These are phyloP conservation scores for Cinara cedri DNA, from an alignment of 2,888 invertebrate species.

Conservation along the genomic window DNA sequence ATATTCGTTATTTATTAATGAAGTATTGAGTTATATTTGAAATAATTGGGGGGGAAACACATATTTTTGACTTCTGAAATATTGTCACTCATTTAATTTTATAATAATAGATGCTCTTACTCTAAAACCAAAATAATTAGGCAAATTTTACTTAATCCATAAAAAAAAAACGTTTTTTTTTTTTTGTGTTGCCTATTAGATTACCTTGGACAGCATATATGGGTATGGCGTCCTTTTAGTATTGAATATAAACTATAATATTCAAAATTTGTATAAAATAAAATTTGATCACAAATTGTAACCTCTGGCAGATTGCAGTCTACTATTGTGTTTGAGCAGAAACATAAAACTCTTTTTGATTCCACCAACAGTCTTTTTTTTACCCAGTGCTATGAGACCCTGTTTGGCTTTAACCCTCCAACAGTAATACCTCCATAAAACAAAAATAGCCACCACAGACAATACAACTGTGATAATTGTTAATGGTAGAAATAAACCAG, in stretches of 20 bases:
- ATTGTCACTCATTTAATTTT: too few species aligned
- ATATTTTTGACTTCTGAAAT: too few species aligned
- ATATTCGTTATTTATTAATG: too few species aligned
- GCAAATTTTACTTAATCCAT: too few species aligned
- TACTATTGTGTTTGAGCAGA: slow-evolving; percentile 40
- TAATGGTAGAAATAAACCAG: slow-evolving; percentile 17
- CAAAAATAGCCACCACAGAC: slow-evolving; percentile 21
- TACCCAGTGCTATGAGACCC: slow-evolving; percentile 34
- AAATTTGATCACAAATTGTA: slow-evolving; percentile 41
- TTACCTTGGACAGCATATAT: too few species aligned
- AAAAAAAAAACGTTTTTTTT: too few species aligned
- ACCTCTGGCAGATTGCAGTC: slow-evolving; percentile 42
- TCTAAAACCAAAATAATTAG: too few species aligned
- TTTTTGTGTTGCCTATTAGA: too few species aligned
- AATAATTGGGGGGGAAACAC: too few species aligned
- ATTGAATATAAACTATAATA: not conserved
- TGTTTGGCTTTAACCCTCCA: slow-evolving; percentile 51
- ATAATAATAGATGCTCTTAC: too few species aligned
- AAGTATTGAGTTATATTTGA: too few species aligned
- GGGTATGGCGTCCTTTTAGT: too few species aligned
- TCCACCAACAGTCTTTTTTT: slow-evolving; percentile 51
- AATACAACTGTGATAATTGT: not conserved
- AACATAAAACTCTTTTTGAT: slow-evolving; percentile 54
- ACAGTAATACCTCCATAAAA: slow-evolving; percentile 46
- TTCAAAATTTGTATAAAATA: not conserved